A percentile compares a stretch with the other conserved stretches of the same genome.
These are phyloP conservation scores for Leptinotarsa rubiginosa DNA, from an alignment of 2,888 invertebrate species.

Conservation along the genomic window DNA sequence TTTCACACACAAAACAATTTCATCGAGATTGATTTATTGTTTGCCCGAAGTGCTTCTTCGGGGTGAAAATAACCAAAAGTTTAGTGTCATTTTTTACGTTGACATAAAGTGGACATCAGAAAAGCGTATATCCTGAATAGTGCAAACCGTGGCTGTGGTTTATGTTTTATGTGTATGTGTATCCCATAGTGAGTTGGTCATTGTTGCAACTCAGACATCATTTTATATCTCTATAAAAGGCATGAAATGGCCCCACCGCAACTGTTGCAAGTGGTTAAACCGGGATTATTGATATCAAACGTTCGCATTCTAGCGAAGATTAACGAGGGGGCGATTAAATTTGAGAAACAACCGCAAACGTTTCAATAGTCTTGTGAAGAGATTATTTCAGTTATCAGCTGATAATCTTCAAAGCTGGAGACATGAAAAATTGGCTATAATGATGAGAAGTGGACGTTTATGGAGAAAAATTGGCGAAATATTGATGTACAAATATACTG, in stretches of 20 bases:
- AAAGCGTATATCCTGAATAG: background rate
- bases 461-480: too few relatives aligned
- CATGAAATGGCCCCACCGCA: constrained; percentile 27
- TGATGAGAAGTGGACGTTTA: too few relatives aligned
- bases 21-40: background rate
- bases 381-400: background rate
- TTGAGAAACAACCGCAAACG: background rate
- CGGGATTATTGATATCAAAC: constrained; percentile 36
- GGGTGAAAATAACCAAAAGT: constrained; percentile 14
- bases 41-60: background rate
- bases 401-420: too few relatives aligned
- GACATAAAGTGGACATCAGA: background rate
- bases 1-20: background rate
- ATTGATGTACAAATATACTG: too few relatives aligned
- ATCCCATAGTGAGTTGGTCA: constrained; percentile 20
- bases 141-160: constrained; percentile 24
- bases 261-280: constrained; percentile 28
- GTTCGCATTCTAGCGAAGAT: constrained; percentile 9
- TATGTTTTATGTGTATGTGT: constrained; percentile 23
- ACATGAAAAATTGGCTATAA: too few relatives aligned
- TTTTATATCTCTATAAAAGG: constrained; percentile 31
- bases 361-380: background rate
- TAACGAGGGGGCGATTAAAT: background rate
- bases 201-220: constrained; percentile 29
- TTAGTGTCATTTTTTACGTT: constrained; percentile 5